Conservation (phyloP, 2,888 invertebrate species). For the Iselma pallidipennis region DNA sequence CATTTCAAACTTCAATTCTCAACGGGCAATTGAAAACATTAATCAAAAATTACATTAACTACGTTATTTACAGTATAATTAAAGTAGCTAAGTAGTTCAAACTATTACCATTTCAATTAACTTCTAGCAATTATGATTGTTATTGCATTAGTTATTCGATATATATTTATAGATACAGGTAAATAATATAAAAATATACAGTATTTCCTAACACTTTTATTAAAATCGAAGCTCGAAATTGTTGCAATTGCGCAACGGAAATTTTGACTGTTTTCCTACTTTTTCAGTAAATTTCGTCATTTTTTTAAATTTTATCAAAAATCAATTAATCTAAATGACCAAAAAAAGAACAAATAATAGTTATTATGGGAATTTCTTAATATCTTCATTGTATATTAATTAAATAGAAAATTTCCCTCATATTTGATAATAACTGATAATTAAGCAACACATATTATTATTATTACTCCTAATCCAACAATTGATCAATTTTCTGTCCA, state of each 20-base stretch:
- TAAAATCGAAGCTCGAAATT: no score
- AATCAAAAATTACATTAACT: constrained; percentile 2
- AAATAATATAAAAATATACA: no score
- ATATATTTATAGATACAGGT: neutral
- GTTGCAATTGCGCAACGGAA: no score
- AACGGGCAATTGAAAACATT: constrained; percentile 2
- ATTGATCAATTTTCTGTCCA: neutral
- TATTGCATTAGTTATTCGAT: neutral
- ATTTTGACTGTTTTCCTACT: no score
- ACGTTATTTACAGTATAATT: constrained; percentile 7
- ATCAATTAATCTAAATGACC: neutral
- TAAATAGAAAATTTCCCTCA: neutral
- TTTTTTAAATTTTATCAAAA: neutral
- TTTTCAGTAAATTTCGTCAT: neutral
- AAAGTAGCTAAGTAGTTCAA: constrained; percentile 1
- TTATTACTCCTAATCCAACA: neutral
- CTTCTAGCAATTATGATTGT: neutral
- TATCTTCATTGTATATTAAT: neutral
- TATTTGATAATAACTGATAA: constrained; percentile 1
- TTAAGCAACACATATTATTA: neutral
- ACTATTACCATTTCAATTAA: constrained; percentile 2
- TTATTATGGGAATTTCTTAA: neutral
- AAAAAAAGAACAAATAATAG: neutral
- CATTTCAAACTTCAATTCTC: neutral
- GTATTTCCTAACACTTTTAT: no score